phyloP scores from a whole-genome alignment of 2,888 invertebrate genomes.

The Nemotelus nigrinus region DNA sequence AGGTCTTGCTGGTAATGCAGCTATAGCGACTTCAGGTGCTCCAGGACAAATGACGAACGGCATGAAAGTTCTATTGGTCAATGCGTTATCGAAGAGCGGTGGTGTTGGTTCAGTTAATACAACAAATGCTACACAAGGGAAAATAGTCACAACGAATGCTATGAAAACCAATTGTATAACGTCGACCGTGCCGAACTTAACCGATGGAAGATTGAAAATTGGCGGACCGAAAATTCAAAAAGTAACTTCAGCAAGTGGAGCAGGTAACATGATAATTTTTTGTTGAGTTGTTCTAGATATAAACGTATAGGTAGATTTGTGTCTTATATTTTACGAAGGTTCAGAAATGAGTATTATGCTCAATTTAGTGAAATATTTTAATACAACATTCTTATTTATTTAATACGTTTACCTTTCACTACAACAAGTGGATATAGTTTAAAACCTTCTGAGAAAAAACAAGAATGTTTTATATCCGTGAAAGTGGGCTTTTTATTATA shows the following conservation, averaged over 20 bases:
- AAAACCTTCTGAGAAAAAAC: too few species aligned
- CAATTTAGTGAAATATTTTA: too few species aligned
- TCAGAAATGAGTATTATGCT: too few species aligned
- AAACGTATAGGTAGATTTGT: not conserved
- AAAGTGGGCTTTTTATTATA: too few species aligned
- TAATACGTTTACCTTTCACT: too few species aligned
- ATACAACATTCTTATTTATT: too few species aligned
- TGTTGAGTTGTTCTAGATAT: not conserved
- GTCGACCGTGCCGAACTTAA: constrained; percentile 28
- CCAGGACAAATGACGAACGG: constrained; percentile 51
- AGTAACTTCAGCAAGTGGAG: not conserved
- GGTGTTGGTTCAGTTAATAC: constrained; percentile 37
- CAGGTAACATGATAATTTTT: not conserved
- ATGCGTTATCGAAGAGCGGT: constrained; percentile 54
- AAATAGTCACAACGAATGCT: constrained; percentile 46
- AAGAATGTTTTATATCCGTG: too few species aligned
- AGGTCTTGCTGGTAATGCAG: not conserved
- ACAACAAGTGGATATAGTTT: too few species aligned
- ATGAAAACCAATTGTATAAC: constrained; percentile 45
- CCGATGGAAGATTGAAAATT: not conserved
- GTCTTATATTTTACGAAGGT: not conserved
- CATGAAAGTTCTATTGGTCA: constrained; percentile 63
- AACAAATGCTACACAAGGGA: constrained; percentile 48
- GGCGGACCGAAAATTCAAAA: not conserved
- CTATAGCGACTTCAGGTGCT: not conserved